Base-by-base conservation (phyloP, 2,797 vertebrate species). In the Calcarius lapponicus region DNA sequence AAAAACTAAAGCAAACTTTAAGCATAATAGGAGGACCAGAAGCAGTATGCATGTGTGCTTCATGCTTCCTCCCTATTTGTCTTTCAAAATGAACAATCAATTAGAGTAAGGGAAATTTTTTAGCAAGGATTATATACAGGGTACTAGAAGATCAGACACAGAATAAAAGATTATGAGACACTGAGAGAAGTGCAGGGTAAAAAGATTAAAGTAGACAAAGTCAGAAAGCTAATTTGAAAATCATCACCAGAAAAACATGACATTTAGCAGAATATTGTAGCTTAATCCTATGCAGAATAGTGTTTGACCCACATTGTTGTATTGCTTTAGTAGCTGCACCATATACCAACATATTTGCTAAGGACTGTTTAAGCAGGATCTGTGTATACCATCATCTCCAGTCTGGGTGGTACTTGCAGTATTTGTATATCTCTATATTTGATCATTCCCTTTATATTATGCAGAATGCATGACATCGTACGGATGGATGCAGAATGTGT, bases 351-450 rank as follows among this genome's bases (percentile, higher is more conserved):
- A 3, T 45, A 78, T 45, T 92, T 92, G 56, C 64, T 64, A 85
- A 62, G 64, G 60, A 76, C 54, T 93, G 16, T 90, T 80, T 80
- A 92, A 91, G 94, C 94, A 82, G 26, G 48, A 90, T 88, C 47
- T 16, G 2, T 69, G n/a, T 76, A 57, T 25, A 53, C 54, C 72
- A 76, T 51, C 82, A 72, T 71, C 78, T 80, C 40, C 82, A 92
- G 86, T 42, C 86, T 95, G 95, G 93, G 97, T 97, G 96, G 95
- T 81, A 91, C 71, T 94, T 80, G 75, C 88, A 94, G 88, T 70
- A 92, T 95, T 96, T 97, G 58, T 91, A 34, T 95, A 88, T 97
- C 94, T 92, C 31, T 69, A 1, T 70, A 73, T 90, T 96, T 92
- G 73, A 96, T 97, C 96, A 5, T 75, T 88, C 65, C 16, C 72